A percentile compares a stretch with the other conserved stretches of the same genome.
Evolutionary conservation across 2,797 vertebrate genomes (phyloP).

Genomic region (Sebastes vulpes): DNA sequence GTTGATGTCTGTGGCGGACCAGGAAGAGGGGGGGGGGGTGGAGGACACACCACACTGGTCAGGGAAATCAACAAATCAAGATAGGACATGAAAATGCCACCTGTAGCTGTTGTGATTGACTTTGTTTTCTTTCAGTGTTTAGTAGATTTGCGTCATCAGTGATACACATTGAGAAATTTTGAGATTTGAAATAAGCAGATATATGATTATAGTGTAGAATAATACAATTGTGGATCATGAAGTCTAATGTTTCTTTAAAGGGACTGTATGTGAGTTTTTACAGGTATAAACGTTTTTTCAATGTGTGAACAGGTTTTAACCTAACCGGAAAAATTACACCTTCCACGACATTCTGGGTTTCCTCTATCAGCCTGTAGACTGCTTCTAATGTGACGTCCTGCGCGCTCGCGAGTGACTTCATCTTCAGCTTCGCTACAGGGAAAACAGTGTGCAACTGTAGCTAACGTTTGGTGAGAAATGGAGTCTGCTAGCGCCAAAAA

Average conservation of each 20-base stretch:
- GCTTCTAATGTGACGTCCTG: no score
- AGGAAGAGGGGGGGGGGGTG: not conserved
- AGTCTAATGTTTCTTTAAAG: no score
- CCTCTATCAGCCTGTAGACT: no score
- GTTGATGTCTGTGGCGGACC: slow-evolving; percentile 38
- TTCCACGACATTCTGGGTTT: no score
- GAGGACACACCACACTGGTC: not conserved
- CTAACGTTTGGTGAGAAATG: no score
- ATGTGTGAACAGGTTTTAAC: no score
- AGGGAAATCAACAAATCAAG: slow-evolving; percentile 11
- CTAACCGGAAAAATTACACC: fast-evolving
- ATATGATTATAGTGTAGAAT: not conserved
- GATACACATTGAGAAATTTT: not conserved
- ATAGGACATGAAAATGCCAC: slow-evolving; percentile 26
- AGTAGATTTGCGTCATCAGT: not conserved
- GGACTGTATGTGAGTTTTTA: no score
- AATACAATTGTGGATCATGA: not conserved
- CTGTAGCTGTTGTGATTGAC: not conserved
- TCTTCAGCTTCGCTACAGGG: no score
- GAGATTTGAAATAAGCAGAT: not conserved
- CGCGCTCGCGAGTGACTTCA: fast-evolving
- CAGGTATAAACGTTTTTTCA: no score
- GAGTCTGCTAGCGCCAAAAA: no score
- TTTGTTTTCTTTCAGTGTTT: not conserved
- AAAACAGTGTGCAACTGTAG: no score